Base-by-base conservation (phyloP, 2,888 invertebrate genomes). In the Netelia inedita region DNA sequence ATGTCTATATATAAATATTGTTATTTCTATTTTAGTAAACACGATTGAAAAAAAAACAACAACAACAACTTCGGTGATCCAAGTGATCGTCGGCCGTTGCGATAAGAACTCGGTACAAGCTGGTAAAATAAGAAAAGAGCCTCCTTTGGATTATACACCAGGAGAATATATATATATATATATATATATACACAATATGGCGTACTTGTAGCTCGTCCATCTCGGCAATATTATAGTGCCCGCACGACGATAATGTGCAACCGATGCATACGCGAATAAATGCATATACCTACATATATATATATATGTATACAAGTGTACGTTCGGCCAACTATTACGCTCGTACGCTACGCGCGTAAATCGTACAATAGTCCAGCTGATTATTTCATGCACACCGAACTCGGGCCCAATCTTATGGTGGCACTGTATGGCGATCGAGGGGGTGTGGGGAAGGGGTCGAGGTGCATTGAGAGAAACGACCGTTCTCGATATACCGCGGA, bases 181-280 rank as follows among this genome's bases (percentile, higher is more conserved):
- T 68, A 43, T 65, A 55, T 19, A 57, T 61, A 43, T 53, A 19
- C 43, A 46, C 16, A 23, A 57, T 76, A 43, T 53, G 53, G 19
- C 21, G 59, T 78, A 61, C 76, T 76, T 78, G 76, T 82, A 82
- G 71, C 76, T 82, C 76, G 72, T 82, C 57, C 50, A 82, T 82
- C 72, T 78, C 59, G 72, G 59, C 65, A 76, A 55, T 82, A 72
- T 81, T 81, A 81, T 69, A 61, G 69, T 69, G 68, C 80, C 57
- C 59, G 61, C 28, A 63, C 59, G 74, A 74, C 74, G 63, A 74
- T 73, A 66, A 80, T 73, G 63, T 76, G 66, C 82, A 66, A 71
- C 46, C 71, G 53, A 76, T 65, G 63, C 63, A 61, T 41, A 59
- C 28, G 5, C 28, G 28, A 5, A 28, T 28, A 28, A 5, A 28